These are phyloP conservation scores for Chiloscyllium plagiosum DNA, from an alignment of 2,113 vertebrate species.

Conservation along the genomic window DNA sequence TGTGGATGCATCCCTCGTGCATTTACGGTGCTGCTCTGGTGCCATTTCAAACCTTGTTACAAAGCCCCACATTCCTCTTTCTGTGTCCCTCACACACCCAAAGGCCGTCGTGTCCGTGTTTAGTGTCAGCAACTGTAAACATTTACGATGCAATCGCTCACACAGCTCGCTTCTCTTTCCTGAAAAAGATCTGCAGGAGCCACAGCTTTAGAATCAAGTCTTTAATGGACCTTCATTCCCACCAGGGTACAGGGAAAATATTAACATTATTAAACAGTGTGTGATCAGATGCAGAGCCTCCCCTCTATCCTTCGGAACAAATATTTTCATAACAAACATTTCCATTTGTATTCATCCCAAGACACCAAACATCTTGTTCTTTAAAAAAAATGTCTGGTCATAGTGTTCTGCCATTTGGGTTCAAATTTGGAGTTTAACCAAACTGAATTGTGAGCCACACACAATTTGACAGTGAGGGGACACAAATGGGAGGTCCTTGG, in stretches of 20 bases:
- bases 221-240: neutral
- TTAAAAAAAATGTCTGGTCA: neutral
- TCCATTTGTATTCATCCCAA: neutral
- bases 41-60: constrained; percentile 40
- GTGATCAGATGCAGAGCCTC: neutral
- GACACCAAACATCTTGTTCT: neutral
- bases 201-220: neutral
- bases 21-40: neutral
- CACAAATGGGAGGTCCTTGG: neutral
- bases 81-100: constrained; percentile 37
- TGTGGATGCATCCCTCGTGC: constrained; percentile 41
- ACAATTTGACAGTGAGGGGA: neutral
- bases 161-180: neutral
- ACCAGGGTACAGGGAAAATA: neutral
- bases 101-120: neutral
- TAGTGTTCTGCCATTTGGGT: neutral
- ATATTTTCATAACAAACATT: neutral
- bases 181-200: neutral
- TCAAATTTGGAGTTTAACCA: neutral
- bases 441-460: neutral
- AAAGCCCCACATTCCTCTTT: constrained; percentile 41
- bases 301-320: neutral
- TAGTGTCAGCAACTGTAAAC: neutral
- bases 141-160: constrained; percentile 26
- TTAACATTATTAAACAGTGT: neutral